Percentiles rank a stretch among this genome's conserved stretches.
Conservation (phyloP, 2,888 invertebrate species). For the Papilio protenor region DNA sequence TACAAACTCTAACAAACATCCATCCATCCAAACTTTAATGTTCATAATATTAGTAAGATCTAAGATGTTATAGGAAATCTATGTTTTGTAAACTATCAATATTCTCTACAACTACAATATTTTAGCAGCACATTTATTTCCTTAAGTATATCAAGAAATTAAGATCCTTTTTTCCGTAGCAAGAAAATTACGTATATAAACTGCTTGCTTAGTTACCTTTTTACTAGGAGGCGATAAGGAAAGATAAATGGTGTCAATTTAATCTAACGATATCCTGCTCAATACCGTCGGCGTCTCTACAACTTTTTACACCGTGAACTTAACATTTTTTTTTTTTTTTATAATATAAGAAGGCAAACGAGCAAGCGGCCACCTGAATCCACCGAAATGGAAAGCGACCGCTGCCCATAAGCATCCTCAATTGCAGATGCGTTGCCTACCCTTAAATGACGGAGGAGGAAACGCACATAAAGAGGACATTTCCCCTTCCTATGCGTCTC, state of each 20-base stretch:
- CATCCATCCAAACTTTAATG: no score
- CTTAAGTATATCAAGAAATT: background rate
- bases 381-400: no score
- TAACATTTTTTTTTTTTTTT: background rate
- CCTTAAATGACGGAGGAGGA: no score
- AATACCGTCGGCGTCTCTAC: background rate
- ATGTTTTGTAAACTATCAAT: background rate
- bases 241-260: slow-evolving; percentile 31
- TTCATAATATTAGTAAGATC: no score
- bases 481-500: no score
- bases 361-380: no score
- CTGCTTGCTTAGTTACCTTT: slow-evolving; percentile 18
- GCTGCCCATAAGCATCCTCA: no score
- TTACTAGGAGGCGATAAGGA: slow-evolving; percentile 23
- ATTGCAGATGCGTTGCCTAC: no score
- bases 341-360: no score
- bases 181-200: slow-evolving; percentile 13
- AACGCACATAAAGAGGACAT: no score
- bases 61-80: no score
- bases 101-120: background rate
- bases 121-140: background rate
- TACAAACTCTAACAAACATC: no score
- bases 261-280: slow-evolving; percentile 28
- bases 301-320: background rate
- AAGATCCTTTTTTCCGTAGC: background rate